Base-by-base conservation (phyloP, 1,140 invertebrate species). In the Procambarus clarkii region DNA sequence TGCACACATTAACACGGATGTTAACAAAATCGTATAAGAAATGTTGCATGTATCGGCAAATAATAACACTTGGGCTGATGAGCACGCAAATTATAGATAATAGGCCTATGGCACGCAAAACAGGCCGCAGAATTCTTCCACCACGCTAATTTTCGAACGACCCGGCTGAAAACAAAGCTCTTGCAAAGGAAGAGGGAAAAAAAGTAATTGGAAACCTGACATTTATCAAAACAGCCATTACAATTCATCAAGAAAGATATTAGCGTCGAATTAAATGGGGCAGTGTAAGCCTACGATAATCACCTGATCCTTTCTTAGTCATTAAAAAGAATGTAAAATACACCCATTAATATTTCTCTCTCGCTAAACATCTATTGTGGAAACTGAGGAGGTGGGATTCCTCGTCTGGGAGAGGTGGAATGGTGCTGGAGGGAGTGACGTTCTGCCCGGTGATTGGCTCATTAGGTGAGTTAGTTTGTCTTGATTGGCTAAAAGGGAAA, bases 191-290 rank as follows among this genome's bases (percentile, higher is more conserved):
- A 46, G 64, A 71, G 46, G 34, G 46, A 87, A 81, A 80, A 77
- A 80, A 18, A 83, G 80, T 89, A 89, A 89, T 89, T 83, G 88
- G 78, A 83, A 89, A 89, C 69, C 8, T 18, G 44, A 18, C 88
- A 89, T 89, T 89, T 89, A 89, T 89, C 88, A 89, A 76, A 89
- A 83, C 34, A 21, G 74, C 88, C 88, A 89, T 89, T 89, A 89
- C 69, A 89, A 83, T 89, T 83, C 80, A 89, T 89, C 88, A 89
- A 74, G 80, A 60, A 74, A 83, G 79, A 83, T 89, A 89, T 89
- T 89, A 89, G 88, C 88, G 88, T 89, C 88, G 88, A 89, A 89
- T 89, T 89, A 83, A 89, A 89, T 89, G 79, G 88, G 88, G 88
- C 78, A 89, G 15, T 18, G n/a, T 89, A 58, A 89, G 88, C 88